Base-by-base conservation (phyloP, 2,113 vertebrate genomes). In the Amblyopsis rosae region DNA sequence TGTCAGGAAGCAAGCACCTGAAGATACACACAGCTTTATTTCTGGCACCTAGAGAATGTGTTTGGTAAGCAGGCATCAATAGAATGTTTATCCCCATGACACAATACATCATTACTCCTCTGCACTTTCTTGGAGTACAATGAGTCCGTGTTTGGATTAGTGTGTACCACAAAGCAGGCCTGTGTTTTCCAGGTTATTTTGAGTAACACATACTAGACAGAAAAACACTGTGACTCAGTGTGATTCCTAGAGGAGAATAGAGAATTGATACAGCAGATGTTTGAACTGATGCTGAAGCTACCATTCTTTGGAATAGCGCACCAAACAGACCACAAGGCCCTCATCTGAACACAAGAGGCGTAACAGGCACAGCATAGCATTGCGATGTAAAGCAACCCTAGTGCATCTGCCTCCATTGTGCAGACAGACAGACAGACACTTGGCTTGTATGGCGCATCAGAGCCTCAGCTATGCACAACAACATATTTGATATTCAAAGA, bases 221-320 rank as follows among this genome's bases (percentile, higher is more conserved):
- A 6, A 54, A 50, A 57, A 58, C 12, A 32, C 16, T 61, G 9
- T 6, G 3, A 35, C 3, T 19, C 60, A 13, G 45, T 19, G 9
- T 3, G 16, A 47, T 45, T 45, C 17, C 8, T 48, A 3, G 6
- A 51, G 49, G 49, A 32, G 48, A 61, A n/a, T 5, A 5, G 11
- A 7, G 12, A n/a, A 10, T 16, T 73, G 15, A 16, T 51, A 26
- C n/a, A 12, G 54, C 48, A 69, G 65, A 49, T 66, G 6, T 15
- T 64, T 49, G 15, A 54, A 35, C 33, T 49, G 56, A 65, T 50
- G 59, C 19, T 62, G 62, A 70, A 51, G 55, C 45, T 59, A 48
- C 54, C 62, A 49, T 67, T 75, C 62, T 17, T 46, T 4, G 32
- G 72, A 50, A 61, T 70, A 76, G 69, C 50, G 46, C n/a, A 66